A percentile compares a stretch with the other conserved stretches of the same genome.
These are phyloP conservation scores for Trogon surrucura DNA, from an alignment of 2,113 vertebrate species.

Conservation along the genomic window DNA sequence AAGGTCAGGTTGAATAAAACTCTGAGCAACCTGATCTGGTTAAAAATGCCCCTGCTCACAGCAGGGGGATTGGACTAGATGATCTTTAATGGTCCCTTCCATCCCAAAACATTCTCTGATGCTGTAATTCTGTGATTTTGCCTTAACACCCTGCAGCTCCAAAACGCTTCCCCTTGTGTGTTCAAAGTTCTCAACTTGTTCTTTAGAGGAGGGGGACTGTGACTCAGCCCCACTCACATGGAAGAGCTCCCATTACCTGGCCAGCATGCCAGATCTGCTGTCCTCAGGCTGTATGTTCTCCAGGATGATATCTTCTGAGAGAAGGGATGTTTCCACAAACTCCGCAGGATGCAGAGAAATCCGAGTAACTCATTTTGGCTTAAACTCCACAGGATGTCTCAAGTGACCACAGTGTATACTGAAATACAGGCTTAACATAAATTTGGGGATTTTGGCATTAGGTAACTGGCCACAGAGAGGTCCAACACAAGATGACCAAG, in stretches of 20 bases:
- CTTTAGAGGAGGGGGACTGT: neutral
- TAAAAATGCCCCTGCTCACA: too few species aligned
- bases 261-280: neutral
- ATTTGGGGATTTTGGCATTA: neutral
- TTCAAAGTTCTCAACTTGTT: neutral
- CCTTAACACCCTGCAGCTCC: neutral
- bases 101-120: too few species aligned
- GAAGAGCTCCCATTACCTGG: neutral
- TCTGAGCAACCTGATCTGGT: too few species aligned
- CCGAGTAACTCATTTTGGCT: constrained; percentile 29
- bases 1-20: too few species aligned
- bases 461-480: neutral
- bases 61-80: too few species aligned
- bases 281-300: neutral
- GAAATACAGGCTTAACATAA: neutral
- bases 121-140: neutral
- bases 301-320: neutral
- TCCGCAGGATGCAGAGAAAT: constrained; percentile 22
- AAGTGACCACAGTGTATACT: neutral
- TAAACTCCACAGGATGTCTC: constrained; percentile 35
- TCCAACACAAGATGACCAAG: neutral
- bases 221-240: neutral
- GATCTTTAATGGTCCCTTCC: too few species aligned
- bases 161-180: neutral
- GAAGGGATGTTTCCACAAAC: constrained; percentile 3